A percentile compares a stretch with the other conserved stretches of the same genome.
Evolutionary conservation across 2,113 vertebrate species (phyloP).

Genomic region (Pampusana beccarii): DNA sequence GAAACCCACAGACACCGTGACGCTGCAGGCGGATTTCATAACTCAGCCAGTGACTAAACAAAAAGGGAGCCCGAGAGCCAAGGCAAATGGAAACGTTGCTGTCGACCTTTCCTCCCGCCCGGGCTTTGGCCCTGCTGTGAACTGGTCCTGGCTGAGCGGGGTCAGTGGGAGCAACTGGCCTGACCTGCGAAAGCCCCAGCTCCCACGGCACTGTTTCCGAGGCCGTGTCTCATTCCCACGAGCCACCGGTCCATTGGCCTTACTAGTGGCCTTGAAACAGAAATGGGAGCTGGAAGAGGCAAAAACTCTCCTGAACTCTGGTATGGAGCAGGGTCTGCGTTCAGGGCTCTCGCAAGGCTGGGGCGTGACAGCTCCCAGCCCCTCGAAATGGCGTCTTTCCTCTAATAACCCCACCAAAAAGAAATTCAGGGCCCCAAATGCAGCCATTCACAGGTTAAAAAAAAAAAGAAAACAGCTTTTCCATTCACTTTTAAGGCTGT

Average conservation of each 20-base stretch:
- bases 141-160: background rate
- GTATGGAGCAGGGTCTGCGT: rapidly evolving
- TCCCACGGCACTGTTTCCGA: background rate
- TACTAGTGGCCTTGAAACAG: background rate
- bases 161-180: background rate
- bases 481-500: background rate
- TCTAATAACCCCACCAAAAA: background rate
- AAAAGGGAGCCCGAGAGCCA: background rate
- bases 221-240: background rate
- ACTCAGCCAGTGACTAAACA: slow-evolving; percentile 27
- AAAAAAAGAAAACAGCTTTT: background rate
- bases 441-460: background rate
- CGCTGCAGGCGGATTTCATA: background rate
- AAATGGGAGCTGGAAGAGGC: background rate
- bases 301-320: background rate
- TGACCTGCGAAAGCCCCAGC: background rate
- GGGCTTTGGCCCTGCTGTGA: background rate
- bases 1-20: slow-evolving; percentile 28
- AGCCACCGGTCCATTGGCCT: background rate
- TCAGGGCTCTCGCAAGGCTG: rapidly evolving
- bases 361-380: background rate
- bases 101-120: background rate
- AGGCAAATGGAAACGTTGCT: background rate
- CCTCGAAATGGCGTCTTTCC: background rate
- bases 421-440: background rate